A percentile compares a stretch with the other conserved stretches of the same genome.
Evolutionary conservation across 2,888 invertebrate genomes (phyloP).

Genomic region (Cancer borealis): DNA sequence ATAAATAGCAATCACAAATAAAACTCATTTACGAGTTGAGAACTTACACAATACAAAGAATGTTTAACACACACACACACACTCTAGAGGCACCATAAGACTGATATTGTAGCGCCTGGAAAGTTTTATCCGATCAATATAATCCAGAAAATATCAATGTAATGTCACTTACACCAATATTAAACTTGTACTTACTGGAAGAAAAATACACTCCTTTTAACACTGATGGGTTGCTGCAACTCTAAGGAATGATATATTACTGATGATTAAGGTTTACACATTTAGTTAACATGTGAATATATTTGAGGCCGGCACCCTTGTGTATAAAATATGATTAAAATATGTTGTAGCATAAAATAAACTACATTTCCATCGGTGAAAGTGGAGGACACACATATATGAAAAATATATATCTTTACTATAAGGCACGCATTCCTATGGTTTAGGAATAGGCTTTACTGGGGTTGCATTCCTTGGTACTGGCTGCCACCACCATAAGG

Average conservation of each 20-base stretch:
- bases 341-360: neutral
- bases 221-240: neutral
- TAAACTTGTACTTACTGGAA: neutral
- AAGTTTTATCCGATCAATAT: neutral
- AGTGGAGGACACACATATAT: neutral
- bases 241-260: neutral
- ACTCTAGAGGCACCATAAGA: neutral
- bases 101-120: neutral
- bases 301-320: neutral
- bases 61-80: neutral
- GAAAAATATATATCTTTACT: constrained; percentile 12
- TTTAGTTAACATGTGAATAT: neutral
- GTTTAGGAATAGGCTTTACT: constrained; percentile 13
- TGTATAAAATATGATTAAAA: neutral
- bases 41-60: too few relatives aligned
- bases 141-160: neutral
- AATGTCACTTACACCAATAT: neutral
- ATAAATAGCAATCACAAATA: too few relatives aligned
- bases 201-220: neutral
- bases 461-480: constrained; percentile 59
- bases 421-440: constrained; percentile 12
- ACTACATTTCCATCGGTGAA: neutral
- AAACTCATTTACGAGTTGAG: too few relatives aligned
- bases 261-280: neutral
- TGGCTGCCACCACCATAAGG: constrained; percentile 75